Evolutionary conservation across 2,888 invertebrate genomes (phyloP), one percentile per base, ranked within the genome.

Genomic region (Macrophya annulata): DNA sequence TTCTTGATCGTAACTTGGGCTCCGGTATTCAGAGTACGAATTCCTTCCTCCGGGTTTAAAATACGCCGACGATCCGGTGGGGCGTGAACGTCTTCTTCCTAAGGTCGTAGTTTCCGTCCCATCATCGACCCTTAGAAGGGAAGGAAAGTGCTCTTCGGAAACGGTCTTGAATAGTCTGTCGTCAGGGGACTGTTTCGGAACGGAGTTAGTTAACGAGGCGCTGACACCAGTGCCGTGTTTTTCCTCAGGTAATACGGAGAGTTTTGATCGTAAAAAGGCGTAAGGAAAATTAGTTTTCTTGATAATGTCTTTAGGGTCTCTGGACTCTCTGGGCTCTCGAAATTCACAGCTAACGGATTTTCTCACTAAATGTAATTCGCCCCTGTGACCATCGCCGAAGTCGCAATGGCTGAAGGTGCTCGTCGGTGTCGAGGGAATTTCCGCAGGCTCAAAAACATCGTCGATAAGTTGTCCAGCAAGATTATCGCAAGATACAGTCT

Each of bases 231-330:
- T 43, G 21, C 85, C 87, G 68, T 88, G 87, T 62, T 96, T 96
- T 93, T 97, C 97, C 93, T 97, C 97, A 1, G 97, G 97, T 87
- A 97, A 93, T 72, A 97, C 97, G 12, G 97, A 96, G 74, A 97
- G 93, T 88, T 96, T 96, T 0, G 97, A 97, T 86, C 97, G 95
- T 43, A 97, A 93, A 91, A 97, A 97, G 4, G 97, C 97, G 90
- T 97, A 97, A 0, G 97, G 97, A 89, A 97, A 97, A 89, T 96
- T 96, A 1, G 95, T 95, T 87, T 96, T 96, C 89, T 94, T 95
- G 86, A 92, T 94, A 55, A 92, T 85, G 79, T 88, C 91, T 91
- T 93, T 94, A 51, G 93, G 37, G 17, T 81, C 81, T 40, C 88
- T 87, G 3, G 87, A 86, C n/a, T 87, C 88, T 59, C 85, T 86